phyloP scores from a whole-genome alignment of 2,113 vertebrate species.

The Bubalus kerabau region DNA sequence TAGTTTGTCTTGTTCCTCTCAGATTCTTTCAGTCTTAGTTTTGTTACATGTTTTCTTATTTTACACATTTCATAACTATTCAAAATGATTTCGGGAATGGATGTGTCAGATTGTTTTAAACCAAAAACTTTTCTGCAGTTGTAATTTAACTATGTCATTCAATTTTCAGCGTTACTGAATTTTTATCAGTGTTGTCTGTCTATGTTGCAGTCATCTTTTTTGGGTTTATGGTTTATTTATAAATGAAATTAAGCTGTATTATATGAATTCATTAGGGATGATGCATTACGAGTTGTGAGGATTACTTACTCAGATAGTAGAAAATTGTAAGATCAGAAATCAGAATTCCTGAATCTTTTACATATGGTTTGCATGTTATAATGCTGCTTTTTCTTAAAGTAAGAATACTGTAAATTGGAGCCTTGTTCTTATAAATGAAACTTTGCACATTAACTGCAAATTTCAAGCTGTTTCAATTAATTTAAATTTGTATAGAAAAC shows the following conservation, averaged over 20 bases:
- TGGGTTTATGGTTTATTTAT: background rate
- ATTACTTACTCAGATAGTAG: background rate
- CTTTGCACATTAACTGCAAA: constrained; percentile 29
- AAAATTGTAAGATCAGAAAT: background rate
- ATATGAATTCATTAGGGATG: background rate
- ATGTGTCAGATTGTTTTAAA: background rate
- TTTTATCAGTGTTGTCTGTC: background rate
- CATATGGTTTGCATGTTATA: background rate
- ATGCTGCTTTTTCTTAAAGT: constrained; percentile 37
- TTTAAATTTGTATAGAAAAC: constrained; percentile 46
- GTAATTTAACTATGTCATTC: background rate
- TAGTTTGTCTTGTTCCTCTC: background rate
- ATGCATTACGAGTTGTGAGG: background rate
- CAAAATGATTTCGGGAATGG: background rate
- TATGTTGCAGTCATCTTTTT: background rate
- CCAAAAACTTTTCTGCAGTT: background rate
- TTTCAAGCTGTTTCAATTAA: constrained; percentile 57
- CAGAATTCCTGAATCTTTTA: constrained; percentile 6
- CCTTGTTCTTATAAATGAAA: constrained; percentile 23
- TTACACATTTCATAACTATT: background rate
- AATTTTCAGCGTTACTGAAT: background rate
- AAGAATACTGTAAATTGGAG: constrained; percentile 32
- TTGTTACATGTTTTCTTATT: background rate
- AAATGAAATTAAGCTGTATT: background rate
- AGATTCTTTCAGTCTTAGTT: background rate